Conservation (phyloP, 2,113 vertebrate species). For the Microcebus jonahi region DNA sequence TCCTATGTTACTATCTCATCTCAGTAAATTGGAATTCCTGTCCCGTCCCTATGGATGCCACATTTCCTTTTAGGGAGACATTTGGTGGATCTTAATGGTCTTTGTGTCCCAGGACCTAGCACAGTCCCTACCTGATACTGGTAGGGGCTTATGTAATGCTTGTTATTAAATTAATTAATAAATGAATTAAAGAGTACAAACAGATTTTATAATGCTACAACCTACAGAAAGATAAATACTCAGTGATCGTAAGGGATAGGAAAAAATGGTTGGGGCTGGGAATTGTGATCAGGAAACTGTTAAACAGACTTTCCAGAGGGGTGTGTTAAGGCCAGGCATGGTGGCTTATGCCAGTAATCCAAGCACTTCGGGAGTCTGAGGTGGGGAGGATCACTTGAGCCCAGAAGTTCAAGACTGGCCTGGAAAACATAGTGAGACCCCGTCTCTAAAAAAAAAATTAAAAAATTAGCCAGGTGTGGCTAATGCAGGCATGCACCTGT, state of each 20-base stretch:
- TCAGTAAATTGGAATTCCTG: not conserved
- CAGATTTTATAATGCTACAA: not conserved
- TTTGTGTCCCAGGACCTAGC: not conserved
- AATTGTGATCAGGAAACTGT: not conserved
- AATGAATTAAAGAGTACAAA: not conserved
- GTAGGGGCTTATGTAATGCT: not conserved
- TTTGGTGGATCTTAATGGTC: not conserved
- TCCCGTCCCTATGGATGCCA: not conserved
- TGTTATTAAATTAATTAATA: slow-evolving; percentile 6
- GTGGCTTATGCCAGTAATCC: no score
- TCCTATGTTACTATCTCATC: not conserved
- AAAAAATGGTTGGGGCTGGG: not conserved
- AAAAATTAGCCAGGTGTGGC: no score
- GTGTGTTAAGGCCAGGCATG: not conserved
- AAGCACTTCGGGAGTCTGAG: no score
- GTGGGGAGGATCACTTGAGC: no score
- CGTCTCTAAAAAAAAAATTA: no score
- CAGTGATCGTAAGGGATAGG: not conserved
- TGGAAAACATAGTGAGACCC: no score
- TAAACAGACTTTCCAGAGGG: not conserved
- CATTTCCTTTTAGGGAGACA: not conserved
- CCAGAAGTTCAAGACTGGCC: no score
- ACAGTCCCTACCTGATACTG: not conserved
- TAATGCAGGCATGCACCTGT: no score
- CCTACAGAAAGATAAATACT: not conserved